Base-by-base conservation (phyloP, 2,888 invertebrate species). In the Mayetiola destructor region DNA sequence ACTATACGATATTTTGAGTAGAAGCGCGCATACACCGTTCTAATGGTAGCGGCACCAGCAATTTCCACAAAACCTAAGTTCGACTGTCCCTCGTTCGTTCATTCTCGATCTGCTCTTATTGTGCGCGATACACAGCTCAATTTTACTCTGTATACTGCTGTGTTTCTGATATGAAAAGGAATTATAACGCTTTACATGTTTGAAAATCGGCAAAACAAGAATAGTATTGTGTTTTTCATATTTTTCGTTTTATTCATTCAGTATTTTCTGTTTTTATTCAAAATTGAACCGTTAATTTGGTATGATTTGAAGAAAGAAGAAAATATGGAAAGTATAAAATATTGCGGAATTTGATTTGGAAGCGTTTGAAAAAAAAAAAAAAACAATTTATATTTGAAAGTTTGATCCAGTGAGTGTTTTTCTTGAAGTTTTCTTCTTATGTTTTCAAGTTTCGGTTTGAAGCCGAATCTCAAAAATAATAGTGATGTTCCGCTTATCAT, bases 31-130 rank as follows among this genome's bases (percentile, higher is more conserved):
- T 48, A 48, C 48, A 48, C 48, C 27, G 16, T 27, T 27, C 42
- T n/a, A 12, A 48, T 16, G 27, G 48, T 23, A 48, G 18, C 27
- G 16, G n/a, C 6, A 42, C 12, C 27, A 32, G 32, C 12, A 12
- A 32, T 32, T 32, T 32, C 12, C 8, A 9, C 8, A 9, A 8
- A 12, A 48, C 48, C 21, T 21, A 48, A 48, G 27, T 48, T 27
- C 48, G 27, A 48, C 48, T 48, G 48, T 48, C 48, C 48, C 48
- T 48, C 48, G 48, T 48, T 48, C 48, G 48, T 48, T 48, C 48
- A 48, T 48, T 48, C 48, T 48, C 48, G 48, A 48, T 48, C 48
- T 48, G 48, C 27, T 48, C 48, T 23, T 48, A 48, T 48, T 48
- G 48, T 48, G 48, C 48, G 48, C 48, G 48, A 23, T 27, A 42